Evolutionary conservation across 2,113 vertebrate genomes (phyloP).

Genomic region (Oryctolagus cuniculus): mOryCun1.1 NC_091437.1:16987501-16988000

Average conservation of each 20-base stretch:
- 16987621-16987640: constrained; percentile 59
- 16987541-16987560: constrained; percentile 24
- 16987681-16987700: neutral
- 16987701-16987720: neutral
- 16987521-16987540: constrained; percentile 29
- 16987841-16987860: neutral
- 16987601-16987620: constrained; percentile 63
- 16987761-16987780: neutral
- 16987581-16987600: constrained; percentile 52
- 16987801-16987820: neutral
- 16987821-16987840: neutral
- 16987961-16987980: neutral
- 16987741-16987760: constrained; percentile 43
- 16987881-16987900: neutral
- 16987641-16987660: constrained; percentile 34
- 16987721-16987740: neutral
- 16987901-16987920: neutral
- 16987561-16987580: constrained; percentile 54
- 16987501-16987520: neutral
- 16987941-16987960: neutral
- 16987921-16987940: neutral
- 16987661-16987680: neutral
- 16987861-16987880: neutral
- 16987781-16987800: neutral
- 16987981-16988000: neutral